Percentiles rank a stretch among this genome's conserved stretches.
phyloP scores from a whole-genome alignment of 1,140 invertebrate genomes.

The Zelostemma sp. region DNA sequence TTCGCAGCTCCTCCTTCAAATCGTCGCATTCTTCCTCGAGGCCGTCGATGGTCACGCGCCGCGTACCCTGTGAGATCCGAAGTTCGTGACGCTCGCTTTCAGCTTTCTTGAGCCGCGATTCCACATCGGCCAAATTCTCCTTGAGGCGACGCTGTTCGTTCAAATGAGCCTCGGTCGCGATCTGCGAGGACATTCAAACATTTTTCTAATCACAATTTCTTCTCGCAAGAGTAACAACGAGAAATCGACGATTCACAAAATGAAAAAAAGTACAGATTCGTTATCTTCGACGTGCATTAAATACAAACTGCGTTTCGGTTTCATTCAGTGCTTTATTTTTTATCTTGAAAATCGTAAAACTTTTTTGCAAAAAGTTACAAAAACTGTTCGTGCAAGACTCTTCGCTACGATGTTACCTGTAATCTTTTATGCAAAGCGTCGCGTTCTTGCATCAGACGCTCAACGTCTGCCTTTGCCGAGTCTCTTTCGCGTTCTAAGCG shows the following conservation, averaged over 20 bases:
- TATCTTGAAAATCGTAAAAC: neutral
- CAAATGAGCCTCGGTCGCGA: conserved; percentile 70
- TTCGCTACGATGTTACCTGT: conserved; percentile 61
- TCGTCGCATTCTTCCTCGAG: conserved; percentile 63
- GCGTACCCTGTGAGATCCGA: conserved; percentile 59
- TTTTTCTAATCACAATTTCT: too few relatives aligned
- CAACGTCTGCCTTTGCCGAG: conserved; percentile 69
- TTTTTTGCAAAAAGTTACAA: neutral
- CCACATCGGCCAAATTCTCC: conserved; percentile 56
- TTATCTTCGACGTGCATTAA: too few relatives aligned
- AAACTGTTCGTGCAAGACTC: too few relatives aligned
- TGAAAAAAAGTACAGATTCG: too few relatives aligned
- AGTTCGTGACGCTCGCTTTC: conserved; percentile 65
- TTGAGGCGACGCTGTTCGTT: conserved; percentile 63
- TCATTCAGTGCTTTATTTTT: conserved; percentile 9
- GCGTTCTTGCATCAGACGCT: conserved; percentile 71
- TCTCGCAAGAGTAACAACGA: too few relatives aligned
- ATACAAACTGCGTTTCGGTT: conserved; percentile 16
- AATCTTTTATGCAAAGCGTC: conserved; percentile 70
- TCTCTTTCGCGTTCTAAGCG: conserved; percentile 71
- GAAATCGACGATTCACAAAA: too few relatives aligned
- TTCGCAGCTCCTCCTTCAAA: conserved; percentile 55
- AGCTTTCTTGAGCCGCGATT: conserved; percentile 57
- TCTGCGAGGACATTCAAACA: conserved; percentile 52
- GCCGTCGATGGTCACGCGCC: conserved; percentile 56